A percentile compares a stretch with the other conserved stretches of the same genome.
These are phyloP conservation scores for Luidia sarsii DNA, from an alignment of 53 echinoderm and acorn worm species.

Conservation along the genomic window DNA sequence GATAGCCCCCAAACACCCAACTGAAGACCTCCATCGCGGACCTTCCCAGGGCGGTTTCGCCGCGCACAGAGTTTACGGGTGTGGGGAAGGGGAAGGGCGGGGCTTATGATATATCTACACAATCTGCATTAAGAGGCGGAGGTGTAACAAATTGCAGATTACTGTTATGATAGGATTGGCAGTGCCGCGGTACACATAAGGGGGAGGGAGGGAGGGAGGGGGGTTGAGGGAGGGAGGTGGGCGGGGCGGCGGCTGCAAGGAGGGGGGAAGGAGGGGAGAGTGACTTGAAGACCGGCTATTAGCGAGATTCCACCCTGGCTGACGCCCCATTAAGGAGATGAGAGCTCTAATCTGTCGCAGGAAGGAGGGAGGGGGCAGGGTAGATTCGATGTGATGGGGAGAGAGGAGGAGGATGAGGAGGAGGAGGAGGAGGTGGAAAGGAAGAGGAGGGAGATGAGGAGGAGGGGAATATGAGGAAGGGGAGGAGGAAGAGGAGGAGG, in stretches of 20 bases:
- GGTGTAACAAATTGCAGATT: constrained; percentile 7
- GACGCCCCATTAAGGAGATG: constrained; percentile 20
- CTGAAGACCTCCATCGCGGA: neutral
- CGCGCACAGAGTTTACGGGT: too few relatives aligned
- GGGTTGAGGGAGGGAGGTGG: too few relatives aligned
- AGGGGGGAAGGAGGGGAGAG: neutral
- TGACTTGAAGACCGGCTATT: neutral
- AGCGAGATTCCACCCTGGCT: neutral
- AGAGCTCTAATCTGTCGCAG: neutral
- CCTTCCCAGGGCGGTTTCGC: neutral
- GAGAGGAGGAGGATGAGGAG: too few relatives aligned
- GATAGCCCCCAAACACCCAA: neutral
- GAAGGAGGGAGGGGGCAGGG: neutral
- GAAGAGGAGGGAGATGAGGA: too few relatives aligned
- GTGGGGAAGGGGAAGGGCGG: neutral
- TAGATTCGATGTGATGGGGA: neutral
- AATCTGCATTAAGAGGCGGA: neutral
- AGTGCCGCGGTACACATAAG: neutral
- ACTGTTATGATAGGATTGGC: neutral
- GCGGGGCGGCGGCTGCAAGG: neutral
- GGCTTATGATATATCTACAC: too few relatives aligned
- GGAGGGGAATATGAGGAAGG: neutral
- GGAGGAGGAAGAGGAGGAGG: neutral
- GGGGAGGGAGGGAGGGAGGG: too few relatives aligned
- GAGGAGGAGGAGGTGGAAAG: too few relatives aligned